Percentiles rank a stretch among this genome's conserved stretches.
Evolutionary conservation across 2,888 invertebrate species (phyloP).

Genomic region (Limulus polyphemus): DNA sequence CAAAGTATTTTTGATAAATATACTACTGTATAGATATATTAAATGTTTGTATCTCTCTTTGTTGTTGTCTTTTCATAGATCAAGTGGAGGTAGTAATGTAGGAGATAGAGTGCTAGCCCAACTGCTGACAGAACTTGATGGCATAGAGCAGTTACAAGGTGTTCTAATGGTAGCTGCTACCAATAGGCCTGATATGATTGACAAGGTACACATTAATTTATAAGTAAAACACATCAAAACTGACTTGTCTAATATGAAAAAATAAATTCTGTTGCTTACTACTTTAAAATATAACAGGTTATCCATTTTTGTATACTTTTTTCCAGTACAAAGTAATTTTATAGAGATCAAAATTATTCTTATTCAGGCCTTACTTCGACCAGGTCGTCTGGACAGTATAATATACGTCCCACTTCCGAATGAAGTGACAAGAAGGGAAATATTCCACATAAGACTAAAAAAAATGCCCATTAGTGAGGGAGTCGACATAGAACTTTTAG

Average conservation of each 20-base stretch:
- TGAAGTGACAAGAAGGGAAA: slow-evolving; percentile 59
- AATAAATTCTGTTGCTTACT: background rate
- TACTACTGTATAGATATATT: no score
- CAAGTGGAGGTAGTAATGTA: slow-evolving; percentile 52
- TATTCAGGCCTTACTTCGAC: slow-evolving; percentile 15
- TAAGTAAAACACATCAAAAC: slow-evolving; percentile 74
- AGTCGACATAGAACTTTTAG: slow-evolving; percentile 53
- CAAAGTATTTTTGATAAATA: no score
- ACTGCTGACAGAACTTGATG: slow-evolving; percentile 86
- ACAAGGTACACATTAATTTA: slow-evolving; percentile 46
- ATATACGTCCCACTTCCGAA: slow-evolving; percentile 60
- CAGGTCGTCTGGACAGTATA: slow-evolving; percentile 18
- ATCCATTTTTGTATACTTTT: background rate
- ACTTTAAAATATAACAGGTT: background rate
- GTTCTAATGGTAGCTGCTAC: slow-evolving; percentile 92
- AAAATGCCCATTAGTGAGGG: slow-evolving; percentile 56
- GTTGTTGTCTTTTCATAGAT: background rate
- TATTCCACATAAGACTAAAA: slow-evolving; percentile 60
- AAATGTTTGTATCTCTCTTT: no score
- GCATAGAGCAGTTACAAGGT: slow-evolving; percentile 68
- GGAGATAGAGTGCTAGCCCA: slow-evolving; percentile 87
- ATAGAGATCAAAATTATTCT: background rate
- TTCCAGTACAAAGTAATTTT: background rate
- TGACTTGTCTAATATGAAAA: slow-evolving; percentile 63
- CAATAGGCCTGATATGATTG: slow-evolving; percentile 90